phyloP scores from a whole-genome alignment of 2,888 invertebrate genomes.

The Dicyrtomina minuta region DNA sequence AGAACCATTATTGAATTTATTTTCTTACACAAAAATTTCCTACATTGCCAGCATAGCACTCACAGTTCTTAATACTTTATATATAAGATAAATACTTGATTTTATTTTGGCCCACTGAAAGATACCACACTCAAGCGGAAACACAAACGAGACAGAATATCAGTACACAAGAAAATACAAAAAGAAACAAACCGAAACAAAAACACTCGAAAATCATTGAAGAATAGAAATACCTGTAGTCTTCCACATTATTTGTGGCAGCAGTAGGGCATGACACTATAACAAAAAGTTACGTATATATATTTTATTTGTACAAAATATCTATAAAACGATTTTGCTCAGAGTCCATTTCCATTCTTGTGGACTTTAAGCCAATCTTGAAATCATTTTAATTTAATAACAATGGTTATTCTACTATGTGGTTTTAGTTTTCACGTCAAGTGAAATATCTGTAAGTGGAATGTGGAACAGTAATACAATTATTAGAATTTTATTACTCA shows the following conservation, averaged over 20 bases:
- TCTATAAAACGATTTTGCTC: neutral
- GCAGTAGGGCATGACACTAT: slow-evolving; percentile 53
- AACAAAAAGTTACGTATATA: neutral
- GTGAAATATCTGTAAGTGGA: too few species aligned
- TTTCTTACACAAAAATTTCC: too few species aligned
- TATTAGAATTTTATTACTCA: slow-evolving; percentile 15
- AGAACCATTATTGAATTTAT: too few species aligned
- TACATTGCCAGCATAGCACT: too few species aligned
- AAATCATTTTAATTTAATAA: too few species aligned
- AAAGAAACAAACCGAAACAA: neutral
- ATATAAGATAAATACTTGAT: too few species aligned
- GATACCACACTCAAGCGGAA: neutral
- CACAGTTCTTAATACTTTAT: too few species aligned
- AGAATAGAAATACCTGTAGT: slow-evolving; percentile 55
- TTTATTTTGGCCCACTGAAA: neutral
- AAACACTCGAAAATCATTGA: neutral
- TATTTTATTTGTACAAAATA: neutral
- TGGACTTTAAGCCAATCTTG: too few species aligned
- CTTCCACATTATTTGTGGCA: slow-evolving; percentile 57
- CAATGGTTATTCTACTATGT: too few species aligned
- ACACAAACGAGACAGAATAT: neutral
- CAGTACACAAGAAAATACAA: neutral
- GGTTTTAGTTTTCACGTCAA: too few species aligned
- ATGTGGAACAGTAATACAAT: neutral
- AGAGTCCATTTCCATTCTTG: too few species aligned